Base-by-base conservation (phyloP, 2,888 invertebrate species). In the Acrocera orbiculus region DNA sequence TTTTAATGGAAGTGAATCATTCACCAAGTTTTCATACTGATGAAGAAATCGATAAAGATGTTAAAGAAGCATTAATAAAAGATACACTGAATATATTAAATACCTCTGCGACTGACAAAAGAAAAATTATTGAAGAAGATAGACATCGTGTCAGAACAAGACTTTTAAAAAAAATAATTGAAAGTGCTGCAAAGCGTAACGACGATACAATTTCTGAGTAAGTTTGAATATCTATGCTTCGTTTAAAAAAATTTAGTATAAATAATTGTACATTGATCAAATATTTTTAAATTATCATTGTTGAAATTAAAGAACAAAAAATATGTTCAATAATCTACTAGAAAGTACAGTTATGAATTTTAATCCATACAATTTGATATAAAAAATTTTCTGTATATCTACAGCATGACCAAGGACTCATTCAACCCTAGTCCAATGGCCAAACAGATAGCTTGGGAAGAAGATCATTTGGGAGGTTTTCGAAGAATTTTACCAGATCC, bases 11-110 rank as follows among this genome's bases (percentile, higher is more conserved):
- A 67, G 83, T 85, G 5, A 92, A 90, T 58, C 89, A 89, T 56
- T 89, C 89, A 8, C 90, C 90, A 1, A 90, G 89, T 57, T 89
- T 89, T 53, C 85, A 87, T 56, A 89, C 85, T 9, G 86, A 87
- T 53, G 79, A 87, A 2, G 70, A 73, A 40, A 64, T 90, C 29
- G 90, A 92, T 57, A 69, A 72, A 40, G 85, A 86, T 49, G 79
- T 92, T 23, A 90, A 92, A 54, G 81, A 85, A 49, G 66, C 72
- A 0, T 62, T 90, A 10, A 62, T 85, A 28, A 65, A 66, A 3
- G 85, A 85, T 48, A 83, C 83, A 16, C 73, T 85, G 45, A 66
- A 71, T 1, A 73, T 86, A 67, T 67, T 85, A 35, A 79, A 83
- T 55, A 66, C 83, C 16, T 70, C 73, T 48, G 67, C 75, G 45